Evolutionary conservation across 1,140 invertebrate genomes (phyloP), one percentile per base, ranked within the genome.

Genomic region (Pentalonia nigronervosa): DNA sequence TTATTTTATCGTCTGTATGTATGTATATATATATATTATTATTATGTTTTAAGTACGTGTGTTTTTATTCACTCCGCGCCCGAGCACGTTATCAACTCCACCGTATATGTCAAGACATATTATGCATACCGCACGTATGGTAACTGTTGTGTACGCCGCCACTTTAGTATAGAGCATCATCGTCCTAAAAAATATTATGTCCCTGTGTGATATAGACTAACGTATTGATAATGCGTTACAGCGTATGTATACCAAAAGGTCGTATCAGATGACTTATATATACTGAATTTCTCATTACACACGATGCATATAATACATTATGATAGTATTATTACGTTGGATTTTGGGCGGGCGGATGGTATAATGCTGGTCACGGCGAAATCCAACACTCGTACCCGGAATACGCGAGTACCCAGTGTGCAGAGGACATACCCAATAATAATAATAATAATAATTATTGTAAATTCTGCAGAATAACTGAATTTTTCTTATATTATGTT

Each of bases 381-480:
- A 87, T 87, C 45, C 11, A 4, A 87, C 30, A 48, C 84, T 47
- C 30, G 30, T 86, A 86, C 84, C 30, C 14, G 84, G 84, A 87
- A 87, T 48, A 48, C 45, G 45, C 87, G 48, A 23, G 34, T 17
- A n/a, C 47, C 30, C 83, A 14, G 30, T 30, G 60, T 20, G 60
- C 60, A 23, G 41, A 84, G 83, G 83, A 84, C 41, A 41, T 45
- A 21, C 30, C 36, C 83, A 41, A 84, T 84, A 41, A 41, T 41
- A 84, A 81, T 81, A 76, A 76, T 76, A 76, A 76, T 76, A 76
- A 83, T 83, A 83, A 83, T 83, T 23, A 34, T 30, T 50, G 87
- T 88, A 53, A 88, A 88, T 88, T 88, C 48, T 48, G 47, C 87
- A 50, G 53, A 14, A 88, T 88, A 53, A 88, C 53, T 36, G 11